Base-by-base conservation (phyloP, 2,888 invertebrate genomes). In the Baronia brevicornis region DNA sequence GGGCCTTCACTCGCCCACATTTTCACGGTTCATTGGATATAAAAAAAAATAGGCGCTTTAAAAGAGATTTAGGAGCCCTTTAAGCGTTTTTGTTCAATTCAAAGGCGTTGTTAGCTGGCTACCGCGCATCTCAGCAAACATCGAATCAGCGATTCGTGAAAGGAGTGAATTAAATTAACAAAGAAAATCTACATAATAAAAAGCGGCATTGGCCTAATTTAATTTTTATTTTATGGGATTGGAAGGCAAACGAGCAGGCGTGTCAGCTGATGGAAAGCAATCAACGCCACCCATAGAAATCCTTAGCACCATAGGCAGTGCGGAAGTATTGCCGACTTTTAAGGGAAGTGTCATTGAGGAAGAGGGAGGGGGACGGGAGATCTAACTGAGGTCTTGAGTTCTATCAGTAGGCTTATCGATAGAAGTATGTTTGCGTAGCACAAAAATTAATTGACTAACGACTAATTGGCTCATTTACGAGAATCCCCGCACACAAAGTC, bases 11-110 rank as follows among this genome's bases (percentile, higher is more conserved):
- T 57, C 56, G 47, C 66, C 66, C 64, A 68, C 67, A 68, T 68
- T 71, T 68, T 67, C 62, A 58, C 62, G 60, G 65, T 67, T 69
- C 71, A 71, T 67, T 62, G 67, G 60, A 59, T 61, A 61, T 69
- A 65, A 72, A 73, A 72, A 69, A 66, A 67, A 71, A 70, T 72
- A 64, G 60, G 50, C 57, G 52, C 52, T 71, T 71, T 70, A 64
- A 70, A 67, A 61, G 61, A 68, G 67, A 63, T 65, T 50, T 51
- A 54, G 53, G 51, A 53, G 57, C 56, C 65, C 59, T 66, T 71
- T 69, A 60, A 60, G 46, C 60, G 58, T 57, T 66, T 66, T 64
- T 60, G 57, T 64, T 46, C 54, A 53, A 60, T 64, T 60, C 50
- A 48, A 57, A 51, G 54, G 56, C 49, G 48, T 47, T 47, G 51